Conservation (phyloP, 53 echinoderm and acorn worm genomes). For the Henricia sp. region DNA sequence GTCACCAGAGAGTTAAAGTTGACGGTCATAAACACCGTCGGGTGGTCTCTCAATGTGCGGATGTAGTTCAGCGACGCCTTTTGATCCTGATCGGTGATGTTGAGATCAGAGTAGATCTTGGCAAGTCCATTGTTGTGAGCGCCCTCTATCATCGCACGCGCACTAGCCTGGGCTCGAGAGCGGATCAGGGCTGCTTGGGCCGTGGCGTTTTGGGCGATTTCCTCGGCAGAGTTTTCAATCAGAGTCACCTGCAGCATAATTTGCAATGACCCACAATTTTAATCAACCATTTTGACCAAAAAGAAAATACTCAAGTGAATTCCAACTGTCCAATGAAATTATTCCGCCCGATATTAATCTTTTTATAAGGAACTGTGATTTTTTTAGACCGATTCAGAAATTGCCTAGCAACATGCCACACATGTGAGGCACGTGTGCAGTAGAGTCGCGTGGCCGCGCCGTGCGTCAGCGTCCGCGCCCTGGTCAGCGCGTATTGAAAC, state of each 20-base stretch:
- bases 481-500: too few relatives aligned
- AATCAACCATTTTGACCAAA: too few relatives aligned
- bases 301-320: too few relatives aligned
- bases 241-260: slow-evolving; percentile 62
- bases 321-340: too few relatives aligned
- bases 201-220: slow-evolving; percentile 77
- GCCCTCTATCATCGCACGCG: slow-evolving; percentile 68
- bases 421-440: too few relatives aligned
- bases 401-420: too few relatives aligned
- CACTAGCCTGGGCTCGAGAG: slow-evolving; percentile 67
- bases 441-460: too few relatives aligned
- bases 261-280: too few relatives aligned
- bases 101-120: slow-evolving; percentile 60
- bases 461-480: too few relatives aligned
- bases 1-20: slow-evolving; percentile 76
- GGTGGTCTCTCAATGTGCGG: slow-evolving; percentile 74
- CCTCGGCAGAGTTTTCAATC: slow-evolving; percentile 67
- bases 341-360: background rate
- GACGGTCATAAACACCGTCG: slow-evolving; percentile 61
- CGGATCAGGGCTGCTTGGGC: slow-evolving; percentile 68
- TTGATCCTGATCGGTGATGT: slow-evolving; percentile 67
- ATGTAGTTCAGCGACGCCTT: slow-evolving; percentile 85
- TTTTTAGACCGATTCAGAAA: too few relatives aligned
- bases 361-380: background rate
- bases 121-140: slow-evolving; percentile 74